phyloP scores from a whole-genome alignment of 2,113 vertebrate species.

The Prionailurus viverrinus region DNA sequence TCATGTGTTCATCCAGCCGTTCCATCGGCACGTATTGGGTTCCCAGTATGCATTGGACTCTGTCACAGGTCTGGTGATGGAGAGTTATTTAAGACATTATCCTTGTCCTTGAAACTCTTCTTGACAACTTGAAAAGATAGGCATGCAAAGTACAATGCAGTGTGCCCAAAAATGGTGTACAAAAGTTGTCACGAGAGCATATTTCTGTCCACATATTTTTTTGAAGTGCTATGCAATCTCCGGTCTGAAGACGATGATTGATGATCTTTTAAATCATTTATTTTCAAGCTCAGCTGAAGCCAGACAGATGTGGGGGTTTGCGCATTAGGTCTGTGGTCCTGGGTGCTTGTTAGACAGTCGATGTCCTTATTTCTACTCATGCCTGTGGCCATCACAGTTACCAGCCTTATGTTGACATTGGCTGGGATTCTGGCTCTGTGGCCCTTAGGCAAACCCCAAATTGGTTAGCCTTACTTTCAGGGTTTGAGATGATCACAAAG shows the following conservation, averaged over 20 bases:
- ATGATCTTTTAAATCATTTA: slow-evolving; percentile 56
- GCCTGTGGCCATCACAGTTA: slow-evolving; percentile 24
- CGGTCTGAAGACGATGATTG: slow-evolving; percentile 39
- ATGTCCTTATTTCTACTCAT: not conserved
- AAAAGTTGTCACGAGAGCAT: not conserved
- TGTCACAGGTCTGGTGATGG: not conserved
- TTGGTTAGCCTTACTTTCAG: slow-evolving; percentile 35
- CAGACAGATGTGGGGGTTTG: slow-evolving; percentile 18
- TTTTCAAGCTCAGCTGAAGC: slow-evolving; percentile 53
- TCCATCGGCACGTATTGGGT: not conserved
- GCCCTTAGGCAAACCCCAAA: not conserved
- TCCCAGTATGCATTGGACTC: not conserved
- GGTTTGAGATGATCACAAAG: not conserved
- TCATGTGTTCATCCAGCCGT: not conserved
- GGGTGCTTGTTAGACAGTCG: not conserved
- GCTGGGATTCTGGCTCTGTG: slow-evolving; percentile 47
- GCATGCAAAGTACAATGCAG: not conserved
- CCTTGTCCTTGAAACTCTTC: slow-evolving; percentile 14
- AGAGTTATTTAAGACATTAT: slow-evolving; percentile 8
- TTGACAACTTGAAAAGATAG: not conserved
- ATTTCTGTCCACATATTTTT: slow-evolving; percentile 28
- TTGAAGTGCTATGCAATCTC: not conserved
- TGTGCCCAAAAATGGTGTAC: not conserved
- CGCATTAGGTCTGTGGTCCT: not conserved
- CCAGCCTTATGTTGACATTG: slow-evolving; percentile 37